phyloP scores from a whole-genome alignment of 1,140 invertebrate species.

The Aphaenogaster floridana region DNA sequence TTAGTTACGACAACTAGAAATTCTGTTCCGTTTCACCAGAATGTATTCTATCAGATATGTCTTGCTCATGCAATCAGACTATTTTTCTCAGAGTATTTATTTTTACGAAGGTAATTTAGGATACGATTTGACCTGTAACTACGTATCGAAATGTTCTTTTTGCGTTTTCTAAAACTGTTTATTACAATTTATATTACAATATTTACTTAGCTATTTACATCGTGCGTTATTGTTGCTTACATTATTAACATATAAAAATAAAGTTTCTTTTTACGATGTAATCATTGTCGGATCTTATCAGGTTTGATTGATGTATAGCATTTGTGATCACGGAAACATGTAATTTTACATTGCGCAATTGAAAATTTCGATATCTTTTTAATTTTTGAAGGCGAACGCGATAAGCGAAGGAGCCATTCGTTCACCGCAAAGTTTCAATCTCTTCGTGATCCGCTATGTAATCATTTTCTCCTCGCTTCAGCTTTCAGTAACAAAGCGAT shows the following conservation, averaged over 20 bases:
- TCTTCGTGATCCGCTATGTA: constrained; percentile 38
- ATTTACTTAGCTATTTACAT: background rate
- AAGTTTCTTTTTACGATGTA: background rate
- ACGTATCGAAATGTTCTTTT: background rate
- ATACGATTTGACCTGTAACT: background rate
- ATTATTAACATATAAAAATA: background rate
- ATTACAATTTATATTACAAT: background rate
- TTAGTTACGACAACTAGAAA: no score
- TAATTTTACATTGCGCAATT: background rate
- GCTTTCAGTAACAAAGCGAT: constrained; percentile 54
- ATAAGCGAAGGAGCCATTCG: background rate
- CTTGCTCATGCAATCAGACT: no score
- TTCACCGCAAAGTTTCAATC: constrained; percentile 10
- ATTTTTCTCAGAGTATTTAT: background rate
- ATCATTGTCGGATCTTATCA: background rate
- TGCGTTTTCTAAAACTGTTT: background rate
- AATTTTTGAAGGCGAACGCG: background rate
- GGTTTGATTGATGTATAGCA: background rate
- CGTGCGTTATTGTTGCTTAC: background rate
- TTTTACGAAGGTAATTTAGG: background rate
- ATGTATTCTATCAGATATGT: no score
- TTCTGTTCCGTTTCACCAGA: no score
- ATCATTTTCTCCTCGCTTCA: constrained; percentile 42
- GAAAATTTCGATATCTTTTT: background rate
- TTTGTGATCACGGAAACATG: background rate